phyloP scores from a whole-genome alignment of 2,888 invertebrate species.

The Orthosia gracilis region DNA sequence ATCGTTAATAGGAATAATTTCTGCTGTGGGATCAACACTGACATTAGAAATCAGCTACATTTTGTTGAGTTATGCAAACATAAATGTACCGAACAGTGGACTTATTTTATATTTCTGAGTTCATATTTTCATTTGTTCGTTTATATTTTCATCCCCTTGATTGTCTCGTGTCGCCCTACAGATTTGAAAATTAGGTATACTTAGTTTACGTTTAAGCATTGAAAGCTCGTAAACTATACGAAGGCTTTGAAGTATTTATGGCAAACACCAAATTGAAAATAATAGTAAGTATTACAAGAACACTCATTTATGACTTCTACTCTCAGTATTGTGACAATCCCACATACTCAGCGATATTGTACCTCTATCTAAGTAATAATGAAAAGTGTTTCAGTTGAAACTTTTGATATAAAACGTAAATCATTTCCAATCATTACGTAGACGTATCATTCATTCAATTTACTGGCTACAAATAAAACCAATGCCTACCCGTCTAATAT shows the following conservation, averaged over 20 bases:
- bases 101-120: too few relatives aligned
- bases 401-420: background rate
- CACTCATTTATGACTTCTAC: background rate
- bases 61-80: background rate
- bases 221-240: background rate
- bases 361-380: background rate
- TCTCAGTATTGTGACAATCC: background rate
- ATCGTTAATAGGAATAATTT: background rate
- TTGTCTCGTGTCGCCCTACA: background rate
- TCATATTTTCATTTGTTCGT: too few relatives aligned
- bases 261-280: background rate
- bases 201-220: background rate
- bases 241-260: background rate
- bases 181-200: background rate
- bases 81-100: background rate
- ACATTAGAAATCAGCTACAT: background rate
- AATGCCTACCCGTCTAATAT: conserved; percentile 35
- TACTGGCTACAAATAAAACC: conserved; percentile 30
- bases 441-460: conserved; percentile 18
- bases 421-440: background rate
- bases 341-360: too few relatives aligned
- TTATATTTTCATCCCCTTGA: too few relatives aligned
- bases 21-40: background rate
- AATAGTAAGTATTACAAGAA: background rate
- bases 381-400: conserved; percentile 2